Evolutionary conservation across 2,888 invertebrate species (phyloP), one percentile per base, ranked within the genome.

Genomic region (Idaea biselata): DNA sequence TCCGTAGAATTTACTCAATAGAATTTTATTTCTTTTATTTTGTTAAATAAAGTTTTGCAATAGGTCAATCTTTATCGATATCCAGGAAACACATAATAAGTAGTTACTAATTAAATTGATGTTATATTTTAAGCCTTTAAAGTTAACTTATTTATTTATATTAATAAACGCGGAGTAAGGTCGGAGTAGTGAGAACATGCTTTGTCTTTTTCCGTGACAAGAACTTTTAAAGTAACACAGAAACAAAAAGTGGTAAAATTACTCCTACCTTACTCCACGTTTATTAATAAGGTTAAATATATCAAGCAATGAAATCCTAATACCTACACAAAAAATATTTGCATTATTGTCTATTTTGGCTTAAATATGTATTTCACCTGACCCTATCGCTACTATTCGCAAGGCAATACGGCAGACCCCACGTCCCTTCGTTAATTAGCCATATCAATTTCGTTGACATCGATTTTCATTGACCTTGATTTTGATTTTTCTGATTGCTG

Each of bases 401-500:
- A 63, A 53, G 3, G 25, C 16, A 56, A 53, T 63, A 31, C 3
- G 16, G 25, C 55, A 60, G 17, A 63, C 69, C 60, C 60, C 74
- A 60, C 77, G 74, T 64, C 63, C 65, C 62, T 65, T 69, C 44
- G 58, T 77, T 88, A 88, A 88, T 88, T 88, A 88, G 87, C 87
- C 71, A 66, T 84, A 86, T 87, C 71, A 63, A 68, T 84, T 70
- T 69, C 74, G 70, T 53, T 68, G 33, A 55, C 18, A 61, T 58
- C 32, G 58, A 61, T 59, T 25, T 59, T 56, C 11, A 32, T 59
- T 59, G 55, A 59, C 56, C n/a, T 64, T 60, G 55, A 11, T 53
- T 25, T n/a, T 54, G 44, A 58, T 61, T 56, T 56, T 56, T 17
- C 16, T 5, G 16, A 55, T 18, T 7, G 54, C 3, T n/a, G 17